Conservation (phyloP, 2,113 vertebrate species). For the Trichomycterus rosablanca region DNA sequence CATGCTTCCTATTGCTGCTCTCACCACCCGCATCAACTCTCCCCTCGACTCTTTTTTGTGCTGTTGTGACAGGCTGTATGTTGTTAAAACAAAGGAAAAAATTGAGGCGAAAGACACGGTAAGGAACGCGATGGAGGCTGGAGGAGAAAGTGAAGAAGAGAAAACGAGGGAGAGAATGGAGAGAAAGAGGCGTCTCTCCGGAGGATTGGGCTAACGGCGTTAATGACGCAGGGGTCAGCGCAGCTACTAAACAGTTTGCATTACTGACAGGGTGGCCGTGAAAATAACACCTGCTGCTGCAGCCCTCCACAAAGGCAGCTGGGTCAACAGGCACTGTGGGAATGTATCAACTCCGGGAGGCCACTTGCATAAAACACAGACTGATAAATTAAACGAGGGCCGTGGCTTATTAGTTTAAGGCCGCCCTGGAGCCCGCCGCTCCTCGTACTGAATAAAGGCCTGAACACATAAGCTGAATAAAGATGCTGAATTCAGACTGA, state of each 20-base stretch:
- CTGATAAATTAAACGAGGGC: conserved; percentile 73
- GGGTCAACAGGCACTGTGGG: conserved; percentile 99
- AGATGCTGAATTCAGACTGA: conserved; percentile 33
- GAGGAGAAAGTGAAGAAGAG: conserved; percentile 56
- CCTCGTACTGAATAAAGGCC: conserved; percentile 48
- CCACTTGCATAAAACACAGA: conserved; percentile 73
- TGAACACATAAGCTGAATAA: conserved; percentile 44
- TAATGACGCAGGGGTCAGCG: conserved; percentile 92
- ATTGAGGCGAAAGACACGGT: conserved; percentile 26
- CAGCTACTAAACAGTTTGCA: conserved; percentile 97
- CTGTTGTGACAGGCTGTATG: conserved; percentile 69
- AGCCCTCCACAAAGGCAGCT: conserved; percentile 93
- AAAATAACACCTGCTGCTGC: conserved; percentile 96
- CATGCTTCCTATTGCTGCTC: conserved; percentile 63
- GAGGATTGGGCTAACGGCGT: conserved; percentile 76
- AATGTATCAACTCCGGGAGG: conserved; percentile 93
- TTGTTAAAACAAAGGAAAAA: conserved; percentile 57
- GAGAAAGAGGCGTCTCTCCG: conserved; percentile 62
- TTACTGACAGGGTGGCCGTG: conserved; percentile 97
- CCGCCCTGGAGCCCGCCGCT: conserved; percentile 55
- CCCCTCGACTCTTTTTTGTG: conserved; percentile 55
- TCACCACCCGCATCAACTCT: conserved; percentile 60
- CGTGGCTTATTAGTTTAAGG: conserved; percentile 68
- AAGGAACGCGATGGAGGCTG: conserved; percentile 32
- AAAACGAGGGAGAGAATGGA: conserved; percentile 24